Percentiles rank a stretch among this genome's conserved stretches.
These are phyloP conservation scores for Oscarella lobularis DNA, from an alignment of 37 sponge, comb jelly and placozoan genomes.

Conservation along the genomic window DNA sequence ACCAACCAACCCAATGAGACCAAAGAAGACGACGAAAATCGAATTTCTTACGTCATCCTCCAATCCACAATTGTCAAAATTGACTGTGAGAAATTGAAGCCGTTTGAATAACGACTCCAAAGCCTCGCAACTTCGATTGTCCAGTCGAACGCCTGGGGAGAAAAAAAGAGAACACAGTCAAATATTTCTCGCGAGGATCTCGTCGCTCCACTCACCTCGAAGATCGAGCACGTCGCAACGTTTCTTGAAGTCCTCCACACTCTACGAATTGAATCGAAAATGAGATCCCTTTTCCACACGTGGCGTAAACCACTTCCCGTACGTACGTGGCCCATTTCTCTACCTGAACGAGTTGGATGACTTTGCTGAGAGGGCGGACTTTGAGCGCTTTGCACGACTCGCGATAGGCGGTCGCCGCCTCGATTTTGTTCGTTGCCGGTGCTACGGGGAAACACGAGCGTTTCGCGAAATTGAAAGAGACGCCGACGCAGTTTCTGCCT, in stretches of 20 bases:
- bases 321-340: background rate
- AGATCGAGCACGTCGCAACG: slow-evolving; percentile 69
- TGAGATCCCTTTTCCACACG: too few species aligned
- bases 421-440: background rate
- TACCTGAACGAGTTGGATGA: background rate
- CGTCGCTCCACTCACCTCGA: slow-evolving; percentile 9
- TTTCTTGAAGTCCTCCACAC: slow-evolving; percentile 43
- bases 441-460: background rate
- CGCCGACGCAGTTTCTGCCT: too few species aligned
- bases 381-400: background rate
- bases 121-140: slow-evolving; percentile 62
- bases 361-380: background rate
- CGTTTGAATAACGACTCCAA: slow-evolving; percentile 63
- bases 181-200: too few species aligned
- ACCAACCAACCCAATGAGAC: background rate
- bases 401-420: background rate
- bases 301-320: too few species aligned
- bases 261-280: too few species aligned
- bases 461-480: too few species aligned
- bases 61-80: slow-evolving; percentile 50
- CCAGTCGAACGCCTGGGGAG: slow-evolving; percentile 35
- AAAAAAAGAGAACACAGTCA: too few species aligned
- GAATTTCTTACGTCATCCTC: slow-evolving; percentile 63
- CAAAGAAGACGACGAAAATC: background rate
- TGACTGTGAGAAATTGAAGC: slow-evolving; percentile 43